Base-by-base conservation (phyloP, 2,888 invertebrate species). In the Tetropium fuscum region DNA sequence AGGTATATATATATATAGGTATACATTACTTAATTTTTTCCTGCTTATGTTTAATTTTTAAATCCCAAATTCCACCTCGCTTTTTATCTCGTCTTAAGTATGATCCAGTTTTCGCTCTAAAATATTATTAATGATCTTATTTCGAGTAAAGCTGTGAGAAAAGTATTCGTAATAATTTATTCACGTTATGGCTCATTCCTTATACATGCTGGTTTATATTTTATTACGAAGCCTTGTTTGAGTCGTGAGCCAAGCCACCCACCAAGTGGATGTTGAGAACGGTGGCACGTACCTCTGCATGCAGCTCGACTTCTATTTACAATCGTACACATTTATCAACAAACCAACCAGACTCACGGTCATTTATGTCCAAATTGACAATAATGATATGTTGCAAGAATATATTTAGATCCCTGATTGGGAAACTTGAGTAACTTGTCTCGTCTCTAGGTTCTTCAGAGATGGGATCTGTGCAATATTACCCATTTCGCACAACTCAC, bases 321-420 rank as follows among this genome's bases (percentile, higher is more conserved):
- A 74, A 74, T 74, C 73, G 71, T 70, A 74, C 69, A 72, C 75
- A 78, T 78, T 77, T 76, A 78, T 78, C 78, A 76, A 73, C 68
- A 65, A 70, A 67, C 67, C 71, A 63, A 64, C 68, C 72, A 68
- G 73, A 71, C 74, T 63, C 51, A 43, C 68, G 75, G 70, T 74
- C 78, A 75, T 77, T 77, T 76, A 76, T 72, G 77, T 77, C 78
- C 72, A 75, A 75, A 77, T 76, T 74, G 78, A 77, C 77, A 76
- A 76, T 76, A 76, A 77, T 76, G 76, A 76, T 74, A 75, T 75
- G 74, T 74, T 70, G 73, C 47, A 67, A 58, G 69, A 66, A 71
- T 69, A 69, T 64, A 68, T 68, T 67, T 65, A 59, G 65, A 63
- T 63, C 54, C 49, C 40, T 54, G 64, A 68, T 66, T 62, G 60